These are phyloP conservation scores for Tetraodon nigroviridis DNA, from an alignment of 2,113 vertebrate genomes.

Conservation along the genomic window DNA sequence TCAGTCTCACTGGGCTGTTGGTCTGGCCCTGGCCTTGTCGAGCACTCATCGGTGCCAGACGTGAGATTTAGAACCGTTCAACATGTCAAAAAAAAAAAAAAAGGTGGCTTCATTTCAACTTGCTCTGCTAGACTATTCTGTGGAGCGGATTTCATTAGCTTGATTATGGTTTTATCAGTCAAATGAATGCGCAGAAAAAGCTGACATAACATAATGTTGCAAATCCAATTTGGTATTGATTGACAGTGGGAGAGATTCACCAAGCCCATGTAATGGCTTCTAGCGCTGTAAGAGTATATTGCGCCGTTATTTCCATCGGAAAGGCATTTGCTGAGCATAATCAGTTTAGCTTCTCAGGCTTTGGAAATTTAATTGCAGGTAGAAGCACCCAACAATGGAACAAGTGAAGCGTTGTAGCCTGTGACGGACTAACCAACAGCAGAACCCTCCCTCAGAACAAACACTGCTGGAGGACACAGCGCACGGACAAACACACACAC, in stretches of 20 bases:
- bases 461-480: slow-evolving; percentile 6
- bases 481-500: slow-evolving; percentile 7
- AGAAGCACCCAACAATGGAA: slow-evolving; percentile 56
- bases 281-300: slow-evolving; percentile 50
- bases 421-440: slow-evolving; percentile 46
- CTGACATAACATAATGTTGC: slow-evolving; percentile 63
- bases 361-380: slow-evolving; percentile 71
- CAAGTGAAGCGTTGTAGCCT: slow-evolving; percentile 58
- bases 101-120: slow-evolving; percentile 38
- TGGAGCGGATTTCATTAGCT: slow-evolving; percentile 54
- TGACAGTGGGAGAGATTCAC: slow-evolving; percentile 53
- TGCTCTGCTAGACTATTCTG: slow-evolving; percentile 22
- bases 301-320: slow-evolving; percentile 56
- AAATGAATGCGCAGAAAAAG: slow-evolving; percentile 62
- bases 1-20: slow-evolving; percentile 30
- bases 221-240: slow-evolving; percentile 71
- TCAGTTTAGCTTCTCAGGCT: slow-evolving; percentile 66
- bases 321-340: slow-evolving; percentile 60
- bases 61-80: slow-evolving; percentile 17
- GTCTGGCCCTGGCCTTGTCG: slow-evolving; percentile 29
- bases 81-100: slow-evolving; percentile 28
- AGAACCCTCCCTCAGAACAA: slow-evolving; percentile 29
- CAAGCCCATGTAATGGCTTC: slow-evolving; percentile 44
- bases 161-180: slow-evolving; percentile 67
- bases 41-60: slow-evolving; percentile 18